Conservation (phyloP, 2,113 vertebrate species). For the Tragelaphus scriptus region DNA sequence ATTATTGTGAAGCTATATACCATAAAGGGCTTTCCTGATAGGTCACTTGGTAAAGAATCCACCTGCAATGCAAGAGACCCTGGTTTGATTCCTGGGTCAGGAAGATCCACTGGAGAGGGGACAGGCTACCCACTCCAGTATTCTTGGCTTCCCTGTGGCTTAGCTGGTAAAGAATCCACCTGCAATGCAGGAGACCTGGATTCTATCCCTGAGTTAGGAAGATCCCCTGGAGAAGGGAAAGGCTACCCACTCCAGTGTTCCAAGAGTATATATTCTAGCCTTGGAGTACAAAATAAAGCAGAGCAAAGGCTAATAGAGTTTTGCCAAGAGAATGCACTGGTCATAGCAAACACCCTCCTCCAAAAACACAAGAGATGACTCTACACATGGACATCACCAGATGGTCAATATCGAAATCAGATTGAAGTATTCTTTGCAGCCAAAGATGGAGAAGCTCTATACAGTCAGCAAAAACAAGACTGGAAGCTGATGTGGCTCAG, state of each 20-base stretch:
- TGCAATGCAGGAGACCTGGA: not conserved
- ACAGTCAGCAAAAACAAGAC: not conserved
- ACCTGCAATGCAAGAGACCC: not conserved
- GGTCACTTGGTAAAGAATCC: not conserved
- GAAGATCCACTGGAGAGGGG: not conserved
- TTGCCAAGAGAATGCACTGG: not conserved
- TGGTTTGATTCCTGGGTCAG: not conserved
- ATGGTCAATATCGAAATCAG: not conserved
- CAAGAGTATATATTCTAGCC: not conserved
- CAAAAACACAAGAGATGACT: not conserved
- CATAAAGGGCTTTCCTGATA: not conserved
- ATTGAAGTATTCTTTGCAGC: not conserved
- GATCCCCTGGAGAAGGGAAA: not conserved
- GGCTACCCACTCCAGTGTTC: not conserved
- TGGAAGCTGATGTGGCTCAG: not conserved
- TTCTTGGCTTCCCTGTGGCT: not conserved
- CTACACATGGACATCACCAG: not conserved
- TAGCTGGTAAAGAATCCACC: not conserved
- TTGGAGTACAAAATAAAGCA: not conserved
- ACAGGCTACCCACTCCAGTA: not conserved
- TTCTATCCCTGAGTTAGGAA: not conserved
- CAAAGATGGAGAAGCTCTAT: not conserved
- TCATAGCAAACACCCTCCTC: not conserved
- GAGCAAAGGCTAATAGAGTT: not conserved
- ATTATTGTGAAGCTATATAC: not conserved